Evolutionary conservation across 2,113 vertebrate species (phyloP), one percentile per base, ranked within the genome.

Genomic region (Peromyscus polionotus): DNA sequence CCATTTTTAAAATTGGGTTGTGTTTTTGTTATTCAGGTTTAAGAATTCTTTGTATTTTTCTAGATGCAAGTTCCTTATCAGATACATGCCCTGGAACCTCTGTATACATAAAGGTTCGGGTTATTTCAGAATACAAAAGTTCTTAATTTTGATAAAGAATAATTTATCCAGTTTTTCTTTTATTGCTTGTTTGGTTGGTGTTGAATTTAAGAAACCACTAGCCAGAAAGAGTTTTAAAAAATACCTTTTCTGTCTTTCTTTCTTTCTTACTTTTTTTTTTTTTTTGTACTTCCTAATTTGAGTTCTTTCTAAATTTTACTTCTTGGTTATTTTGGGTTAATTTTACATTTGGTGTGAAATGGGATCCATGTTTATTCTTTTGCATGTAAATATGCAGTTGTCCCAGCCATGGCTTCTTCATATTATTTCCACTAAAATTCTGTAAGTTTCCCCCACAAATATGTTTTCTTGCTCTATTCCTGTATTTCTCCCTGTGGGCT

Each of bases 281-380:
- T 22, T 28, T 22, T 68, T 77, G 28, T 14, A 36, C 36, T 86
- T 94, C 14, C 33, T n/a, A 80, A 65, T 88, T 80, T 88, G 26
- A 48, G 31, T 26, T 72, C 22, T 81, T 79, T 17, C 17, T 83
- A 83, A 59, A 92, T 65, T 92, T 94, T 79, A 28, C 16, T 80
- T 90, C 65, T 94, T 68, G 67, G 81, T 86, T 92, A 90, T 68
- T 92, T 96, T 11, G 42, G 11, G 26, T 94, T 68, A 75, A 86
- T 93, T 85, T 86, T 80, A 13, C 57, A 57, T 79, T 61, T 24
- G 61, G 12, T 76, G 4, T 90, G 26, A 90, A 90, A 36, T 28
- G 59, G 31, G 59, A 36, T 75, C 33, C 80, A 86, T 5, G 51
- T 81, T 87, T 2, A 68, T 87, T 94, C 67, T 96, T 84, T 54